phyloP scores from a whole-genome alignment of 2,888 invertebrate species.

The Acronicta psi region DNA sequence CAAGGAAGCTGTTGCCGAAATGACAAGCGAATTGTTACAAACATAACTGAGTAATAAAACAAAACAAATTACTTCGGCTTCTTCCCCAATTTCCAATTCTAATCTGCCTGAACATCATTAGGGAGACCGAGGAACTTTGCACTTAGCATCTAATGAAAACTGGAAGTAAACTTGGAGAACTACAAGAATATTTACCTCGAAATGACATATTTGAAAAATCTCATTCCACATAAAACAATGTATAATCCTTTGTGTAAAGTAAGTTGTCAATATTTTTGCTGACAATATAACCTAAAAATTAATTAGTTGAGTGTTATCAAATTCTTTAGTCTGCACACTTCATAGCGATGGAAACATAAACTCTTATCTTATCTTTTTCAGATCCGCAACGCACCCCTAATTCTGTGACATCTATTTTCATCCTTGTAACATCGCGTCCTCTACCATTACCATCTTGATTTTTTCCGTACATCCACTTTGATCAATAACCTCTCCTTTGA shows the following conservation, averaged over 20 bases:
- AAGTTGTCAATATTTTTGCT: too few relatives aligned
- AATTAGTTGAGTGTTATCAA: neutral
- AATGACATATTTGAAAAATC: too few relatives aligned
- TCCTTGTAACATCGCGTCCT: conserved; percentile 19
- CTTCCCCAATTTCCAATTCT: conserved; percentile 67
- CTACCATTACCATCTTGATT: conserved; percentile 36
- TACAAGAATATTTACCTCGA: conserved; percentile 55
- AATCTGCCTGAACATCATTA: conserved; percentile 66
- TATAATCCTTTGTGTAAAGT: neutral
- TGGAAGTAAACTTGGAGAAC: conserved; percentile 58
- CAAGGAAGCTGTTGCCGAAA: conserved; percentile 42
- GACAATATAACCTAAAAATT: too few relatives aligned
- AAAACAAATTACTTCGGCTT: conserved; percentile 63
- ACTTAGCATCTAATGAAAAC: conserved; percentile 67
- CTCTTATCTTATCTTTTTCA: neutral
- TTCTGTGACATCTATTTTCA: conserved; percentile 24
- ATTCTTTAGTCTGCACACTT: neutral
- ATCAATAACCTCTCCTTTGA: conserved; percentile 72
- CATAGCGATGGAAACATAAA: conserved; percentile 1
- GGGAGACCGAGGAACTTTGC: conserved; percentile 69
- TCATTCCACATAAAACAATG: neutral
- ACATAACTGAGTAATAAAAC: conserved; percentile 54
- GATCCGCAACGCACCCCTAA: conserved; percentile 10
- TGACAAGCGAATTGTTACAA: conserved; percentile 44
- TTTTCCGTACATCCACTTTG: conserved; percentile 64